phyloP scores from a whole-genome alignment of 2,888 invertebrate genomes.

The Scaptomyza tumidula region DNA sequence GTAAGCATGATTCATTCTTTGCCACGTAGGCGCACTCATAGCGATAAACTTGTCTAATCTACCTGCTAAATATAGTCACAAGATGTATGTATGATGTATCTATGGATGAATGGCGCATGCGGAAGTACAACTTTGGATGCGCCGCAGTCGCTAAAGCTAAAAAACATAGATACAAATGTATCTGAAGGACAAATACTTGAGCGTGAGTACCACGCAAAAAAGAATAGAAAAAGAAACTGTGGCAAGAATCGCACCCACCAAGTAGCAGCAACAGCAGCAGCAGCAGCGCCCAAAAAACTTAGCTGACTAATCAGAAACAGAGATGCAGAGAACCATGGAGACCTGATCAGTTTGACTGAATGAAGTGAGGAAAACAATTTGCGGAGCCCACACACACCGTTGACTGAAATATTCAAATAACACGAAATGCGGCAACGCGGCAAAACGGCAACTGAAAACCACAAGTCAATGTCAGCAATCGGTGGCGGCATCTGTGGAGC shows the following conservation, averaged over 20 bases:
- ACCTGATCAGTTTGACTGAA: slow-evolving; percentile 48
- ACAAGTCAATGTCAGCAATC: slow-evolving; percentile 81
- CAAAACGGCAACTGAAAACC: slow-evolving; percentile 70
- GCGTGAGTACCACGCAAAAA: slow-evolving; percentile 63
- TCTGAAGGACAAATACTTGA: slow-evolving; percentile 68
- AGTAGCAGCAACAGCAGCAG: slow-evolving; percentile 40
- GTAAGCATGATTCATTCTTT: slow-evolving; percentile 33
- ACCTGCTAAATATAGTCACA: slow-evolving; percentile 64
- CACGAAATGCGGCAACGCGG: slow-evolving; percentile 44
- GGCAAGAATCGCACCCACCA: slow-evolving; percentile 72
- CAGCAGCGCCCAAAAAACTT: slow-evolving; percentile 27
- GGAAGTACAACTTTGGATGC: slow-evolving; percentile 65
- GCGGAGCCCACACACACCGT: slow-evolving; percentile 78
- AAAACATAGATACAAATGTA: slow-evolving; percentile 49
- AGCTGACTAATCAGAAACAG: slow-evolving; percentile 67
- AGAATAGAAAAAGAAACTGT: slow-evolving; percentile 40
- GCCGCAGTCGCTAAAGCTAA: slow-evolving; percentile 40
- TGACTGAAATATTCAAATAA: slow-evolving; percentile 32
- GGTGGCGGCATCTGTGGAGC: slow-evolving; percentile 68
- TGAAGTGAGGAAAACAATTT: slow-evolving; percentile 69
- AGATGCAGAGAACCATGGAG: slow-evolving; percentile 24
- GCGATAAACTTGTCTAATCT: slow-evolving; percentile 56
- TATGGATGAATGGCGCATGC: slow-evolving; percentile 51
- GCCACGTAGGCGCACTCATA: slow-evolving; percentile 38
- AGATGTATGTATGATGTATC: slow-evolving; percentile 36